Conservation (phyloP, 2,113 vertebrate genomes). For the Tychaedon coryphoeus region DNA sequence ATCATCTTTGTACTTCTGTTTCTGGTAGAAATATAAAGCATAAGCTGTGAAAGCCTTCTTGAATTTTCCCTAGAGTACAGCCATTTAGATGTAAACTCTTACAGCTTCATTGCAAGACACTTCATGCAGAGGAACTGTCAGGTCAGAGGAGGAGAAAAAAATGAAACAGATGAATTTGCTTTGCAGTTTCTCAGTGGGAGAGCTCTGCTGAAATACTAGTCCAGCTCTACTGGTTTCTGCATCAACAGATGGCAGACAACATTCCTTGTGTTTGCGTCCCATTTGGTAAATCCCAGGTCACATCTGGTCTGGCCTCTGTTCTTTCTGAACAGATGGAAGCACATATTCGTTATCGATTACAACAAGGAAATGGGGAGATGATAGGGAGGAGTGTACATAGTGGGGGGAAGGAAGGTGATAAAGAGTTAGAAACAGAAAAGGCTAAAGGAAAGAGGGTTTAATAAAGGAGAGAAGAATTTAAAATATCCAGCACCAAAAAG, state of each 20-base stretch:
- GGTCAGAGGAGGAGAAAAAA: slow-evolving; percentile 50
- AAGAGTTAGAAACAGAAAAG: neutral
- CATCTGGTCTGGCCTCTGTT: slow-evolving; percentile 78
- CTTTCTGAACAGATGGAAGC: slow-evolving; percentile 73
- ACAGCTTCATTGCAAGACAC: slow-evolving; percentile 36
- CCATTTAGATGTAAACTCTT: slow-evolving; percentile 45
- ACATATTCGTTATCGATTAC: neutral
- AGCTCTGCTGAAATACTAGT: slow-evolving; percentile 65
- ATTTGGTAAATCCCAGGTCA: slow-evolving; percentile 78
- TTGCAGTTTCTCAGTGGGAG: slow-evolving; percentile 60
- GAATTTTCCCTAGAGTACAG: slow-evolving; percentile 14
- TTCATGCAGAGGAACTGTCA: slow-evolving; percentile 59
- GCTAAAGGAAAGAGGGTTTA: neutral
- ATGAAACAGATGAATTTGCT: slow-evolving; percentile 58
- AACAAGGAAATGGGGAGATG: neutral
- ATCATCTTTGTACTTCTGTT: neutral
- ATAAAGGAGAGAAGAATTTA: neutral
- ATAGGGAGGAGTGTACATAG: neutral
- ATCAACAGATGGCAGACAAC: slow-evolving; percentile 81
- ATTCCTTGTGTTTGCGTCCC: slow-evolving; percentile 71
- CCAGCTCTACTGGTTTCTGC: slow-evolving; percentile 67
- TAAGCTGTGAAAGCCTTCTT: slow-evolving; percentile 6
- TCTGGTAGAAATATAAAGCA: slow-evolving; percentile 3
- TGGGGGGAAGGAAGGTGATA: neutral
- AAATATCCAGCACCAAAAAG: neutral